Base-by-base conservation (phyloP, 2,797 vertebrate genomes). In the Hapalemur alaotrensis region DNA sequence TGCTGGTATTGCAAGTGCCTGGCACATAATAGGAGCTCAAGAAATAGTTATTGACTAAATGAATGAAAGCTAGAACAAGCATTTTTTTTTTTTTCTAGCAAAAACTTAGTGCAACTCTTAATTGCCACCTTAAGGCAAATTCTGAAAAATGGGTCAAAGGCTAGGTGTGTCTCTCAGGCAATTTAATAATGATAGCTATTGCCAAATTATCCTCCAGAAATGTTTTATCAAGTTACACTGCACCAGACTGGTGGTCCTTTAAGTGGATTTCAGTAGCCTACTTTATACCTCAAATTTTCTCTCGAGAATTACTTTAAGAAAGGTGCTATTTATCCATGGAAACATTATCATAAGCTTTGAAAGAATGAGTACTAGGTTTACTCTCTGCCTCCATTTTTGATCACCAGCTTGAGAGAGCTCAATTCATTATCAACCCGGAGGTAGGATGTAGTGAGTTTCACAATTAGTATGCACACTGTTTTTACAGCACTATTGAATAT, bases 91-190 rank as follows among this genome's bases (percentile, higher is more conserved):
- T 11, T 46, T 46, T 46, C 52, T 35, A 79, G 38, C 43, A 43
- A 48, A 73, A 32, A 50, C 8, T 78, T 32, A 46, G 22, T 59
- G 59, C 1, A 4, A 30, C 4, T 73, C 25, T 95, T 50, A 87
- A n/a, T 43, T 57, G 22, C 67, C 32, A 13, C 20, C 23, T 72
- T 35, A 2, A 50, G 32, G 81, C 4, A 72, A 61, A 63, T 59
- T 67, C 88, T 94, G 78, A 88, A 95, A 95, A 95, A 38, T 76
- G 59, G 41, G 81, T 81, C 86, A 93, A 91, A 94, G 82, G 38
- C 46, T 46, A 84, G 59, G 54, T 8, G 92, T 6, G 46, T 20
- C 59, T 95, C 83, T 61, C 28, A 20, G 75, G 48, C 12, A 65
- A 76, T 73, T 72, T 85, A 59, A 54, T 50, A 23, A 75, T 50